These are phyloP conservation scores for Drosophila monieri DNA, from an alignment of 2,888 invertebrate genomes.

Conservation along the genomic window DNA sequence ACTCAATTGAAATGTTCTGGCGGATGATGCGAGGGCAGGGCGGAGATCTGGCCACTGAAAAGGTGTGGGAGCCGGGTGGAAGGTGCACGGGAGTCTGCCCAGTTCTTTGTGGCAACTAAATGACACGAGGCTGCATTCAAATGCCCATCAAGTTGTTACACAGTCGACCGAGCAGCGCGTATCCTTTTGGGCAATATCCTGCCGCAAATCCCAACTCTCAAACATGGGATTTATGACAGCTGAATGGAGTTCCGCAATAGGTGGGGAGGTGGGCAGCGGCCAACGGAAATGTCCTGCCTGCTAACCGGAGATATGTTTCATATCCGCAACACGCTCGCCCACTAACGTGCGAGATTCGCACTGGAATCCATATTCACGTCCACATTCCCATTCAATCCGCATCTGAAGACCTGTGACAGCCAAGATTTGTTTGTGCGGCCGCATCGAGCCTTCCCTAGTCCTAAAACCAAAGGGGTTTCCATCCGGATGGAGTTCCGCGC, in stretches of 20 bases:
- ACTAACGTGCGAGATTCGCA: constrained; percentile 39
- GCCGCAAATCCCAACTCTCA: constrained; percentile 63
- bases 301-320: constrained; percentile 83
- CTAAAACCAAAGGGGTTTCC: constrained; percentile 51
- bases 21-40: constrained; percentile 24
- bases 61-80: background rate
- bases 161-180: constrained; percentile 54
- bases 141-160: constrained; percentile 76
- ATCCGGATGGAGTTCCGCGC: constrained; percentile 26
- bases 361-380: constrained; percentile 27
- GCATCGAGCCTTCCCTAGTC: constrained; percentile 13
- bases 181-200: constrained; percentile 79
- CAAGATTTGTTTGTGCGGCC: constrained; percentile 68
- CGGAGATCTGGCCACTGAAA: background rate
- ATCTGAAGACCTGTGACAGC: constrained; percentile 62
- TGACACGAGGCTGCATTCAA: constrained; percentile 74
- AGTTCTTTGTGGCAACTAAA: constrained; percentile 61
- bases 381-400: constrained; percentile 64
- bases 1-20: constrained; percentile 45
- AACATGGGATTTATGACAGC: constrained; percentile 71
- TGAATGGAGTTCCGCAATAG: constrained; percentile 21
- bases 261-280: background rate
- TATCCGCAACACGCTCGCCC: constrained; percentile 74
- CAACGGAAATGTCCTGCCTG: constrained; percentile 83
- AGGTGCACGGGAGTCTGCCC: constrained; percentile 8